These are phyloP conservation scores for Caenorhabditis parvicauda DNA, from an alignment of 2,888 invertebrate species.

Conservation along the genomic window DNA sequence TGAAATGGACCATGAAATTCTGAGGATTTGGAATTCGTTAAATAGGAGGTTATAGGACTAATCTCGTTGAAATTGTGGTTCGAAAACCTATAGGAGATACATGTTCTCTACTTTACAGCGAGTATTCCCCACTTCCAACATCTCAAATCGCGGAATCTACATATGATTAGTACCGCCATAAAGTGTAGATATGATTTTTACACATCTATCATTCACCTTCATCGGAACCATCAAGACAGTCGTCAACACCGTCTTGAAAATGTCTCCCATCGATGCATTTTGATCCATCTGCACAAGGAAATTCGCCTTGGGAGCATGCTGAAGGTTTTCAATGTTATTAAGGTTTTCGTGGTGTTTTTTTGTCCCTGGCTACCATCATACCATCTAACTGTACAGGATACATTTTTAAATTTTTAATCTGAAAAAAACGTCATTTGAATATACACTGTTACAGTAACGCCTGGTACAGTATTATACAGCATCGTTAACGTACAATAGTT, in stretches of 20 bases:
- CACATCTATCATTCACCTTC: constrained; percentile 54
- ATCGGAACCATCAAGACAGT: constrained; percentile 66
- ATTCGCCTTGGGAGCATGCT: constrained; percentile 64
- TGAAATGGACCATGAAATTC: too few species aligned
- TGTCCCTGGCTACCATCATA: too few species aligned
- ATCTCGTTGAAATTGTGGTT: too few species aligned
- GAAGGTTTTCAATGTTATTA: constrained; percentile 18
- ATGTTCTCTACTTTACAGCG: neutral
- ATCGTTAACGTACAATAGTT: too few species aligned
- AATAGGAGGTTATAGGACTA: too few species aligned
- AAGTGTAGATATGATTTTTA: too few species aligned
- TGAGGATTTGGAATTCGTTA: neutral
- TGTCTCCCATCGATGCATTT: constrained; percentile 62
- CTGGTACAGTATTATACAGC: too few species aligned
- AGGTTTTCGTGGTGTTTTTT: neutral
- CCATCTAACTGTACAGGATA: neutral
- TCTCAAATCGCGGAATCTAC: too few species aligned
- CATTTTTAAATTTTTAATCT: neutral
- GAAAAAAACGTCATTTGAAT: neutral
- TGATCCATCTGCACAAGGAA: constrained; percentile 60
- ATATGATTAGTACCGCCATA: too few species aligned
- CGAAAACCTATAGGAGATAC: neutral
- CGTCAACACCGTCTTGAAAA: constrained; percentile 64
- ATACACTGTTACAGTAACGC: too few species aligned
- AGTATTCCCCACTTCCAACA: too few species aligned